Evolutionary conservation across 2,113 vertebrate genomes (phyloP), one percentile per base, ranked within the genome.

Genomic region (Chinchilla lanigera): DNA sequence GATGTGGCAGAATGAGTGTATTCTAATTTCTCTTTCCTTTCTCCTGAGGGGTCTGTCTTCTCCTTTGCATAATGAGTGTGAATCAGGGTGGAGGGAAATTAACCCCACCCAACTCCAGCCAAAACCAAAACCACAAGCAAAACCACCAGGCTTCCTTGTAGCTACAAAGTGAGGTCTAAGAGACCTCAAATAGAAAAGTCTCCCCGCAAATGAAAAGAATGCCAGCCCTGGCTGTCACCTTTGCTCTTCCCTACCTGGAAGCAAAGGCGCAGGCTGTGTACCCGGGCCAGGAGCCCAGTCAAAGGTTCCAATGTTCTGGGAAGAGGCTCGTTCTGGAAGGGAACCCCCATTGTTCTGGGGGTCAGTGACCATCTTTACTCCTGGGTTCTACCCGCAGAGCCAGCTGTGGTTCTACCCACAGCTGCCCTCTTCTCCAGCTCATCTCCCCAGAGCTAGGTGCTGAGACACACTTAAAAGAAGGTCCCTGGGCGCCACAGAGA

Each of bases 301-400:
- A 0, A 8, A 41, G 73, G 33, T 2, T 35, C 61, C 12, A 26
- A 0, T 54, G 44, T 81, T 26, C 65, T 19, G 13, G 50, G 38
- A n/a, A 85, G 26, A 10, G 24, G 28, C 1, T n/a, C n/a, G n/a
- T n/a, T n/a, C n/a, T n/a, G n/a, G n/a, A n/a, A n/a, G n/a, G n/a
- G n/a, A n/a, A n/a, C n/a, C n/a, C n/a, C n/a, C n/a, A n/a, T n/a
- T n/a, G n/a, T n/a, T n/a, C 5, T 2, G 58, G 65, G 56, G n/a
- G 38, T 41, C 26, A 47, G 2, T 5, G 16, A 1, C 30, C 9
- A 14, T 65, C 35, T 61, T 19, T 20, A 44, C 52, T 52, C 3
- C 0, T 71, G 61, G 28, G 26, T 5, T 63, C 35, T 20, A 38
- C 7, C 24, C 5, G 0, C 0, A 3, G 20, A 19, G 10, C 7